phyloP scores from a whole-genome alignment of 2,113 vertebrate species.

The Ictalurus furcatus region DNA sequence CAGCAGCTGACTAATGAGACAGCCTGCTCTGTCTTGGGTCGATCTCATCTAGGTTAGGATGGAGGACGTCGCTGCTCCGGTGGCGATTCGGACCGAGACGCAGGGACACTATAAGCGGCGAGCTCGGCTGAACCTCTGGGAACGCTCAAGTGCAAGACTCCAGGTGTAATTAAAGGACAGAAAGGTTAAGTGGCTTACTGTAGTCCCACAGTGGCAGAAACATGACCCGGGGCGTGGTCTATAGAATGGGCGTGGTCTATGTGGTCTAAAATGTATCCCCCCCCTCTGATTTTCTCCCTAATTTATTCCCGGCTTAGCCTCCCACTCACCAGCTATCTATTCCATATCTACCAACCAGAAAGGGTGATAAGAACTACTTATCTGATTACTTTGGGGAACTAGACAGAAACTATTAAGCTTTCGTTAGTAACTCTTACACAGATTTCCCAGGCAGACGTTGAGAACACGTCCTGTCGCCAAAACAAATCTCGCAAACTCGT shows the following conservation, averaged over 20 bases:
- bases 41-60: constrained; percentile 23
- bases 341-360: background rate
- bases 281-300: too few species aligned
- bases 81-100: background rate
- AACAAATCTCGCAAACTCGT: background rate
- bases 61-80: background rate
- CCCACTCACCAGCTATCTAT: background rate
- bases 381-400: background rate
- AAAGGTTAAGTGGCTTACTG: constrained; percentile 19
- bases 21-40: background rate
- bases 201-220: constrained; percentile 18
- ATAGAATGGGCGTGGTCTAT: background rate
- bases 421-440: background rate
- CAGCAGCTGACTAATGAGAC: constrained; percentile 4
- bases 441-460: background rate
- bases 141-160: constrained; percentile 10
- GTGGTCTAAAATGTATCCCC: background rate
- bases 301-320: background rate
- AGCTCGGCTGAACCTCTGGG: background rate
- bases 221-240: constrained; percentile 1
- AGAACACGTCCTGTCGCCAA: background rate
- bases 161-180: constrained; percentile 23
- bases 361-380: background rate
- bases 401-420: background rate
- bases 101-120: background rate